phyloP scores from a whole-genome alignment of 2,113 vertebrate species.

The Spizaetus ornatus region DNA sequence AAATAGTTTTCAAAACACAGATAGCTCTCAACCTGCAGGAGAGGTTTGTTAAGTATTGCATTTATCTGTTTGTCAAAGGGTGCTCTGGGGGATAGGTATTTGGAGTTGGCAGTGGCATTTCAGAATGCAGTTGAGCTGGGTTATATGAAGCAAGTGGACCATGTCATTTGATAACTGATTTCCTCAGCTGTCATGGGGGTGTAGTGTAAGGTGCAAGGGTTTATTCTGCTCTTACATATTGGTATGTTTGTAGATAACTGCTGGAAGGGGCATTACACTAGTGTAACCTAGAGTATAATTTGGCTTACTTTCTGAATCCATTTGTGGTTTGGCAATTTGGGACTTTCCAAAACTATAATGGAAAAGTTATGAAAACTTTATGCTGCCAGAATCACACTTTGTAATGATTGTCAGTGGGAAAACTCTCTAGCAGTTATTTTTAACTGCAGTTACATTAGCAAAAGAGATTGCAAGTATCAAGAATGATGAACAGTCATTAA shows the following conservation, averaged over 20 bases:
- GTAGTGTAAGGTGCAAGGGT: background rate
- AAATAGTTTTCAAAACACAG: background rate
- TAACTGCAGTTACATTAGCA: background rate
- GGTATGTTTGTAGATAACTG: background rate
- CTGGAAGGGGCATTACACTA: background rate
- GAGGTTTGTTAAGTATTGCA: background rate
- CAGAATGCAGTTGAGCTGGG: background rate
- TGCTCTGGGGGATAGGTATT: background rate
- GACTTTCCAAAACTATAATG: background rate
- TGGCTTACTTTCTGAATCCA: background rate
- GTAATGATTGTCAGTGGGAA: background rate
- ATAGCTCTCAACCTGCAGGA: background rate
- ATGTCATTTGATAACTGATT: background rate
- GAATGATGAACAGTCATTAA: background rate
- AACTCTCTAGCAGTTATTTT: background rate
- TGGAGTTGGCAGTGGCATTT: background rate
- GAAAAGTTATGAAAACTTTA: background rate
- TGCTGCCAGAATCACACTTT: background rate
- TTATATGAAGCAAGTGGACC: background rate
- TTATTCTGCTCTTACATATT: background rate
- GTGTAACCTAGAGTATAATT: background rate
- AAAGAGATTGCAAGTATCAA: background rate
- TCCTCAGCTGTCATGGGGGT: background rate
- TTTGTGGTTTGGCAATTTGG: background rate
- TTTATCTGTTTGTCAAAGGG: background rate